Conservation (phyloP, 2,797 vertebrate species). For the Pseudopleuronectes americanus region DNA sequence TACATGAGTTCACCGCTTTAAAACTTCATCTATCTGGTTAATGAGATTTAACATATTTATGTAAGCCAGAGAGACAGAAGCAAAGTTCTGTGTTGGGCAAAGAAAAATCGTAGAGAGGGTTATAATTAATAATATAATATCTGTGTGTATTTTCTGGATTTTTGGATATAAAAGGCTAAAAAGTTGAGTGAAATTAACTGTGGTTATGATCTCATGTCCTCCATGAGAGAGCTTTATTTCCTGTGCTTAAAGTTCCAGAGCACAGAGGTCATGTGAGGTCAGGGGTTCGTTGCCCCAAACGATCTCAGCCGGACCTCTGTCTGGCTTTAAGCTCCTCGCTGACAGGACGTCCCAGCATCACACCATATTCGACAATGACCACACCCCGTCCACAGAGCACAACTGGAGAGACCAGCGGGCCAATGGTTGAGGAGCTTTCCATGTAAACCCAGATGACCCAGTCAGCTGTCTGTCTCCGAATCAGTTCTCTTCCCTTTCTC, state of each 20-base stretch:
- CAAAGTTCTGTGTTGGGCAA: no score
- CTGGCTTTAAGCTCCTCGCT: constrained; percentile 7
- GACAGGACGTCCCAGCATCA: constrained; percentile 19
- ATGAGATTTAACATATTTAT: background rate
- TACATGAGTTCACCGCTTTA: background rate
- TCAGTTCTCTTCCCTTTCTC: constrained; percentile 14
- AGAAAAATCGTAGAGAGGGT: no score
- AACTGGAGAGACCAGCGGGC: constrained; percentile 54
- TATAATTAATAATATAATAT: no score
- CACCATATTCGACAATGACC: constrained; percentile 17
- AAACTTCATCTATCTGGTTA: background rate
- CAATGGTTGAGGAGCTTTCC: constrained; percentile 43
- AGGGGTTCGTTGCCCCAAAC: background rate
- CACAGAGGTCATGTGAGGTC: background rate
- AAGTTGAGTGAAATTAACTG: background rate
- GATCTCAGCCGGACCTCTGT: constrained; percentile 34
- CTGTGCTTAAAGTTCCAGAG: background rate
- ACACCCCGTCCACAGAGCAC: constrained; percentile 12
- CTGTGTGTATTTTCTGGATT: no score
- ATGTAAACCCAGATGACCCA: constrained; percentile 33
- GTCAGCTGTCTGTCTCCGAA: constrained; percentile 18
- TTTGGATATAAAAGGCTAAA: background rate
- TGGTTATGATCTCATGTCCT: background rate
- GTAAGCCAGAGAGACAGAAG: no score
- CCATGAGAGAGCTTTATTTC: background rate